Percentiles rank a stretch among this genome's conserved stretches.
phyloP scores from a whole-genome alignment of 2,888 invertebrate genomes.

The Pollenia amentaria region DNA sequence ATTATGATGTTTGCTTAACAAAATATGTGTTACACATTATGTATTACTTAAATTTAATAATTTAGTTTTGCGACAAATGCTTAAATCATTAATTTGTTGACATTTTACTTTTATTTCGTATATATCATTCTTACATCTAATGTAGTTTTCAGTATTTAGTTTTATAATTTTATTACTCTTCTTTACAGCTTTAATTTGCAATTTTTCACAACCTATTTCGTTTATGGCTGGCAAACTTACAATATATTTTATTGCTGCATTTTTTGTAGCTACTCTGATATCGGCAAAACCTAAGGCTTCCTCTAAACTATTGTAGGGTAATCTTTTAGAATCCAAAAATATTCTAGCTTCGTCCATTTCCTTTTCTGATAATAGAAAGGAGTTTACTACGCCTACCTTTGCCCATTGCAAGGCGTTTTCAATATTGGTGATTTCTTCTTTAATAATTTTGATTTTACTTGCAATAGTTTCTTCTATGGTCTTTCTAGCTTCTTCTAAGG shows the following conservation, averaged over 20 bases:
- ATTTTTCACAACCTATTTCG: background rate
- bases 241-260: background rate
- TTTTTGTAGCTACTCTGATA: too few species aligned
- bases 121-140: constrained; percentile 9
- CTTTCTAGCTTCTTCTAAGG: constrained; percentile 12
- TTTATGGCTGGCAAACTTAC: background rate
- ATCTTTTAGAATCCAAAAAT: constrained; percentile 17
- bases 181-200: constrained; percentile 21
- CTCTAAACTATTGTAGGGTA: constrained; percentile 29
- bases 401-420: too few species aligned
- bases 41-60: constrained; percentile 13
- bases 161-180: too few species aligned
- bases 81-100: constrained; percentile 14
- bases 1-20: constrained; percentile 14
- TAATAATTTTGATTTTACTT: constrained; percentile 9
- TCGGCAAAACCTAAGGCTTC: too few species aligned
- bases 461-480: constrained; percentile 23
- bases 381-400: constrained; percentile 12
- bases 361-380: constrained; percentile 17
- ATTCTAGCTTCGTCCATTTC: constrained; percentile 10
- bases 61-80: background rate
- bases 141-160: too few species aligned
- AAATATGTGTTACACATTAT: background rate
- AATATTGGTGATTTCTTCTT: constrained; percentile 20
- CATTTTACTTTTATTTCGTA: constrained; percentile 10